Base-by-base conservation (phyloP, 2,113 vertebrate genomes). In the Cacatua alba region DNA sequence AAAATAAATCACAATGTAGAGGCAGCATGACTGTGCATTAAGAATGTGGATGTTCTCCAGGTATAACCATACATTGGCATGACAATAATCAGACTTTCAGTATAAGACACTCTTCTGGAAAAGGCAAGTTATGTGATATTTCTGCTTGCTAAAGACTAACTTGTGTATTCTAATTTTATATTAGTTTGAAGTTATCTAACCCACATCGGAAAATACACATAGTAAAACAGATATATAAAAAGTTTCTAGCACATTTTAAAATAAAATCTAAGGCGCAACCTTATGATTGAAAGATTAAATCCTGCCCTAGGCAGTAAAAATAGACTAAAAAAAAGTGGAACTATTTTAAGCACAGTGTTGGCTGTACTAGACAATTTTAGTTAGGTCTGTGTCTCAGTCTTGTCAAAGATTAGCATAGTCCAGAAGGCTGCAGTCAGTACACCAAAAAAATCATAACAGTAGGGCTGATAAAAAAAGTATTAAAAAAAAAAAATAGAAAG, bases 361-460 rank as follows among this genome's bases (percentile, higher is more conserved):
- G 96, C 97, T 98, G 96, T 96, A 97, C 97, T 97, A 98, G 97
- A 97, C 96, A 97, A 97, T 97, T 98, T 97, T 97, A 97, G 95
- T 96, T 96, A 96, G 97, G 97, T 96, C 96, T 97, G 89, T 96
- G 97, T 96, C 97, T 97, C 96, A 96, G 97, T 83, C 97, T 98
- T 98, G 97, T 98, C 97, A 97, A 92, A 97, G 98, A 98, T 98
- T 97, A 98, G 95, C 97, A 94, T 96, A 98, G 98, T 98, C 97
- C 97, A 98, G 97, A 98, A 98, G 97, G 97, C 97, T 97, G 97
- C 71, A 84, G 90, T 86, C 83, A 88, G 82, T 76, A 95, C 69
- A 96, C 97, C 97, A 97, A 96, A 97, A 59, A 98, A 98, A 95
- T 95, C 55, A 35, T 83, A 98, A 97, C 96, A 97, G 96, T 96